These are phyloP conservation scores for Cossypha niveicapilla DNA, from an alignment of 2,797 vertebrate species.

Conservation along the genomic window DNA sequence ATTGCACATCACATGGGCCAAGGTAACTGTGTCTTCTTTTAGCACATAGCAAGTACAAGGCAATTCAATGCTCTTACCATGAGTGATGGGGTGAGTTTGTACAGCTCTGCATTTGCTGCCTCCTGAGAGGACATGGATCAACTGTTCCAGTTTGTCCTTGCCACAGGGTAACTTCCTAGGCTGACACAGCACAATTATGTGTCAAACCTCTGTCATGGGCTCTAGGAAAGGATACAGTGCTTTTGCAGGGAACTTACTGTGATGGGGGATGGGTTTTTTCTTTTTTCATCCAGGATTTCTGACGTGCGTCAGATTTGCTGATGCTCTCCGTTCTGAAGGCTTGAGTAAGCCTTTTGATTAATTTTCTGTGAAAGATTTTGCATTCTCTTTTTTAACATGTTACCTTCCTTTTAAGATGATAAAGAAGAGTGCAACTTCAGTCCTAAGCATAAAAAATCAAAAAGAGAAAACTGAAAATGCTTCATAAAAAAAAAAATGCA, in stretches of 20 bases:
- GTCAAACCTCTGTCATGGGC: not conserved
- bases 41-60: not conserved
- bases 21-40: not conserved
- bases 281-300: not conserved
- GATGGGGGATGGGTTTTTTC: not conserved
- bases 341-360: not conserved
- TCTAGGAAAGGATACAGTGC: not conserved
- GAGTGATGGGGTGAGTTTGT: not conserved
- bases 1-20: not conserved
- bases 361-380: not conserved
- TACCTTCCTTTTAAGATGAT: not conserved
- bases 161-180: not conserved
- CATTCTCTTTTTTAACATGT: not conserved
- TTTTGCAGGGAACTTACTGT: not conserved
- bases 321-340: not conserved
- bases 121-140: not conserved
- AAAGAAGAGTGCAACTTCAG: not conserved
- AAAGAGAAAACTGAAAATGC: not conserved
- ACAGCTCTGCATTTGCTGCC: not conserved
- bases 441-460: not conserved
- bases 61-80: accelerated
- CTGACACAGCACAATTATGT: not conserved
- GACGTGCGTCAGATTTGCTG: not conserved
- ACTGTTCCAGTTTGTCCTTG: not conserved
- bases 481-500: not conserved